Conservation (phyloP, 35 echinoderm and acorn worm genomes). For the Heliocidaris tuberculata region DNA sequence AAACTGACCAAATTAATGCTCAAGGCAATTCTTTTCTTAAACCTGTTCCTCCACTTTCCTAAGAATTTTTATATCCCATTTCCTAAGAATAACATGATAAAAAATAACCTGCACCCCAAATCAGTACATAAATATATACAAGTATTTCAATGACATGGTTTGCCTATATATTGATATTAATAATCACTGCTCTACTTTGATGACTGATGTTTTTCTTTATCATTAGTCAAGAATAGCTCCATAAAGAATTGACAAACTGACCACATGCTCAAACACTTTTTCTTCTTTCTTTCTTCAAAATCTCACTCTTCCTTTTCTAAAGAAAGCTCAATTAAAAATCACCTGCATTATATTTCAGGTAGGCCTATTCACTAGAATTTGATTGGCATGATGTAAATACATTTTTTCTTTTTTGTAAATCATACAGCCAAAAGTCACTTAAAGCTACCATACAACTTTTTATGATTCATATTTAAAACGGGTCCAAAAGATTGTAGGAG, state of each 20-base stretch:
- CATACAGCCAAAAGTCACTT: too few relatives aligned
- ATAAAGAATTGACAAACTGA: background rate
- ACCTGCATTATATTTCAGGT: background rate
- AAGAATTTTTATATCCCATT: background rate
- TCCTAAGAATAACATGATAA: background rate
- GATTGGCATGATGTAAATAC: too few relatives aligned
- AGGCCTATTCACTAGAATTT: too few relatives aligned
- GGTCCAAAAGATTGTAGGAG: too few relatives aligned
- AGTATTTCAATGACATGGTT: background rate
- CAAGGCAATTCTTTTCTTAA: background rate
- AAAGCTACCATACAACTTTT: too few relatives aligned
- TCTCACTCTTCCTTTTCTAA: background rate
- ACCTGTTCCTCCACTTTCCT: background rate
- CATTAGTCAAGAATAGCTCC: background rate
- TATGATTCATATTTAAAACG: too few relatives aligned
- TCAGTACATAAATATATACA: background rate
- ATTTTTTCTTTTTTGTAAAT: too few relatives aligned
- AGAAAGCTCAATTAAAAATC: background rate
- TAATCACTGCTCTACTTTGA: background rate
- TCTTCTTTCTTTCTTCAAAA: background rate
- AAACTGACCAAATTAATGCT: too few relatives aligned
- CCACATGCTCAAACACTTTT: background rate
- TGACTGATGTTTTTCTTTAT: background rate
- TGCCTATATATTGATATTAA: too few relatives aligned
- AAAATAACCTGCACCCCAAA: background rate